phyloP scores from a whole-genome alignment of 2,113 vertebrate species.

The Pycnonotus jocosus region DNA sequence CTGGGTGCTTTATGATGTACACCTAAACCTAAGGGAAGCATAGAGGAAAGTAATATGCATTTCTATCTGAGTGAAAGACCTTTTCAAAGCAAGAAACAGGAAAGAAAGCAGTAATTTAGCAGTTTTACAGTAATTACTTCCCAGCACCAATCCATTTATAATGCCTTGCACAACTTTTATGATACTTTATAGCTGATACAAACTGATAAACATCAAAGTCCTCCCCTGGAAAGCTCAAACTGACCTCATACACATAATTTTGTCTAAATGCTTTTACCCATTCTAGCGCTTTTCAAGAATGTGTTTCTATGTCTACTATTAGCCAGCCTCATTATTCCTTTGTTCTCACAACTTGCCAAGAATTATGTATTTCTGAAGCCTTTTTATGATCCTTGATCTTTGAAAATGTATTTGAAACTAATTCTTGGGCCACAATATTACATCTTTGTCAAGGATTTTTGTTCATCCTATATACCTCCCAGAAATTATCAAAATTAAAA shows the following conservation, averaged over 20 bases:
- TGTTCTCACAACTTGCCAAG: background rate
- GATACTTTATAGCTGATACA: background rate
- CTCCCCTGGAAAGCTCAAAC: background rate
- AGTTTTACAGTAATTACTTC: background rate
- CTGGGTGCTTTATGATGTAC: too few relatives aligned
- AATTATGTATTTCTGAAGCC: background rate
- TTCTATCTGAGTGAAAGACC: background rate
- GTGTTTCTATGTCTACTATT: background rate
- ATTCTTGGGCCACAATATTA: background rate
- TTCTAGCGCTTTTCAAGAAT: background rate
- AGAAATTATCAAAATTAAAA: background rate
- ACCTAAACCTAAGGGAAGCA: background rate
- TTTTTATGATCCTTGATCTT: background rate
- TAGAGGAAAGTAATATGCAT: background rate
- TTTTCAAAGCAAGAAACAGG: background rate
- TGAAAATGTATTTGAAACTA: background rate
- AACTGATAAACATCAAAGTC: background rate
- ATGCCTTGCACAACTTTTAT: background rate
- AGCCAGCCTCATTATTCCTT: background rate
- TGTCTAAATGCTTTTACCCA: background rate
- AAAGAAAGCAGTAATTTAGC: background rate
- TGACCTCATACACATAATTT: background rate
- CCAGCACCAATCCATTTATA: accelerated
- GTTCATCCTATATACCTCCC: background rate
- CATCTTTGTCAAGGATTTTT: background rate